Conservation (phyloP, 2,888 invertebrate species). For the Conchocele bisecta region DNA sequence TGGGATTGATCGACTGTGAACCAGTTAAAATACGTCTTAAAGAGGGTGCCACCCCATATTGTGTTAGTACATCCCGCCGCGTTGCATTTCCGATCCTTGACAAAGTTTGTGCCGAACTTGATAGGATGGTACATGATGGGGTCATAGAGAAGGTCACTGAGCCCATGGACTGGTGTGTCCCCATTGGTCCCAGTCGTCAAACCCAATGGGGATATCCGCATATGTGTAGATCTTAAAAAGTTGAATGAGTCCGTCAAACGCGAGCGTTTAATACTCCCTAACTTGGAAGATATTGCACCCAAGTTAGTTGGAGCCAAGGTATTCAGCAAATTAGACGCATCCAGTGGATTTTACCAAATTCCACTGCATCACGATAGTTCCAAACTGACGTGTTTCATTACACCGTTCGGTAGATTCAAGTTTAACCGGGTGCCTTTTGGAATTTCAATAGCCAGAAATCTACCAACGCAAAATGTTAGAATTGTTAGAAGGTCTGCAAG, state of each 20-base stretch:
- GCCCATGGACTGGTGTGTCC: slow-evolving; percentile 42
- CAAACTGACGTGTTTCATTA: slow-evolving; percentile 45
- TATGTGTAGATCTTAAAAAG: slow-evolving; percentile 54
- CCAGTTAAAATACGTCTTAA: slow-evolving; percentile 16
- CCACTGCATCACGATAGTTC: slow-evolving; percentile 31
- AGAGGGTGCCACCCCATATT: slow-evolving; percentile 7
- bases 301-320: slow-evolving; percentile 34
- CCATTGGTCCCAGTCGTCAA: slow-evolving; percentile 52
- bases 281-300: slow-evolving; percentile 42
- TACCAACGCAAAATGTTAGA: slow-evolving; percentile 38
- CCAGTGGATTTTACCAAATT: slow-evolving; percentile 51
- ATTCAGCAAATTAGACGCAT: slow-evolving; percentile 50
- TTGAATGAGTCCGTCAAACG: slow-evolving; percentile 46
- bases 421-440: slow-evolving; percentile 46
- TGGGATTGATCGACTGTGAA: slow-evolving; percentile 5
- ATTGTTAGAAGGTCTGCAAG: slow-evolving; percentile 30
- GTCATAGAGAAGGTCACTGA: slow-evolving; percentile 26
- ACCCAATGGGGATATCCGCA: slow-evolving; percentile 31
- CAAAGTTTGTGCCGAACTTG: too few relatives aligned
- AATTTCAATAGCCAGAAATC: slow-evolving; percentile 44
- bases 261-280: slow-evolving; percentile 48
- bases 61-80: slow-evolving; percentile 20
- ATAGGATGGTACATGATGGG: too few relatives aligned
- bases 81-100: slow-evolving; percentile 23
- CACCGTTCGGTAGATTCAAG: slow-evolving; percentile 40